phyloP scores from a whole-genome alignment of 2,113 vertebrate genomes.

The Scytalopus superciliaris region DNA sequence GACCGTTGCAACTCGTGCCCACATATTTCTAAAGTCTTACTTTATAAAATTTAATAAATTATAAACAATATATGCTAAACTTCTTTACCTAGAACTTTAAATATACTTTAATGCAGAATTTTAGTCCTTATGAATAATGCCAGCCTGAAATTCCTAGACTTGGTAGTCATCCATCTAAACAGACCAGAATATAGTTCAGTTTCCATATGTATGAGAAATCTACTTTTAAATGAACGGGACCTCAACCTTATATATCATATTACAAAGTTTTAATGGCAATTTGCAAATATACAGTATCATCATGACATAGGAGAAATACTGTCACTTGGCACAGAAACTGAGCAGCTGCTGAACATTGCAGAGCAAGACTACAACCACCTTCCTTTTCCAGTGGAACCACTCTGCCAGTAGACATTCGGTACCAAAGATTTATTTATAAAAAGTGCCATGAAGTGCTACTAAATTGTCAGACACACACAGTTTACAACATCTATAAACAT shows the following conservation, averaged over 20 bases:
- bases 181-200: background rate
- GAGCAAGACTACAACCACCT: background rate
- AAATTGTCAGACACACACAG: background rate
- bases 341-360: background rate
- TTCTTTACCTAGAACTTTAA: background rate
- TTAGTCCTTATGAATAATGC: background rate
- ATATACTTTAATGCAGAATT: background rate
- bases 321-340: background rate
- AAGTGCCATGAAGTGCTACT: background rate
- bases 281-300: background rate
- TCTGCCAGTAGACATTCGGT: background rate
- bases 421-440: background rate
- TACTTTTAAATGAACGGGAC: background rate
- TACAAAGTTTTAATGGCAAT: background rate
- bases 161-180: background rate
- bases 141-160: background rate
- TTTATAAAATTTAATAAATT: background rate
- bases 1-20: too few relatives aligned
- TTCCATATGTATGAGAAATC: background rate
- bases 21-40: background rate
- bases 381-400: background rate
- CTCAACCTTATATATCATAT: background rate
- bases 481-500: background rate
- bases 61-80: background rate
- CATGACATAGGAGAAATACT: background rate